phyloP scores from a whole-genome alignment of 2,113 vertebrate species.

The Festucalex cinctus region DNA sequence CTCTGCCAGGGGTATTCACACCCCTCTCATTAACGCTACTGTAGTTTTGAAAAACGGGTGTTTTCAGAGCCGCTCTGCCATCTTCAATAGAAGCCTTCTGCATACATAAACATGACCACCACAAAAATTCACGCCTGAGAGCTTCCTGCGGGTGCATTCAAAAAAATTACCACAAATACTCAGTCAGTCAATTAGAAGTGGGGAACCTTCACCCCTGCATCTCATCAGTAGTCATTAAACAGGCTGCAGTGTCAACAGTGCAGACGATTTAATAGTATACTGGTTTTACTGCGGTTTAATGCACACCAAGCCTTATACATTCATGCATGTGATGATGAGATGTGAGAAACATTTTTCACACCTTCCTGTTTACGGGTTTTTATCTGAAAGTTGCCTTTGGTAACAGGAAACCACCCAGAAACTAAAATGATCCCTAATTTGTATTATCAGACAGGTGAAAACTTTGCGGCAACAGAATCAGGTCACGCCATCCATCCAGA shows the following conservation, averaged over 20 bases:
- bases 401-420: background rate
- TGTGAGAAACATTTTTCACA: conserved; percentile 5
- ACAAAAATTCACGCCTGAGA: conserved; percentile 47
- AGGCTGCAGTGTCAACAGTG: conserved; percentile 48
- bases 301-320: conserved; percentile 29
- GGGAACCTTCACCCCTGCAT: conserved; percentile 43
- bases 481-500: background rate
- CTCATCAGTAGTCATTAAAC: conserved; percentile 62
- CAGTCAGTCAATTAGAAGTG: conserved; percentile 54
- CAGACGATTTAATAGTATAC: conserved; percentile 36
- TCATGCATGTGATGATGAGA: conserved; percentile 35
- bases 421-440: background rate
- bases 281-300: conserved; percentile 2
- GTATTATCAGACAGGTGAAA: background rate
- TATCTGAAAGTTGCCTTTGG: no score
- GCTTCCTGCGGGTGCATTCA: conserved; percentile 6
- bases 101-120: conserved; percentile 42
- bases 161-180: conserved; percentile 38
- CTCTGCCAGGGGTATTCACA: conserved; percentile 24
- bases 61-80: conserved; percentile 1
- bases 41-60: conserved; percentile 33
- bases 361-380: background rate
- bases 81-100: conserved; percentile 15
- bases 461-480: background rate
- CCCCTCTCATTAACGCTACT: conserved; percentile 30